Evolutionary conservation across 2,113 vertebrate genomes (phyloP), one percentile per base, ranked within the genome.

Genomic region (Marmota flaviventris): DNA sequence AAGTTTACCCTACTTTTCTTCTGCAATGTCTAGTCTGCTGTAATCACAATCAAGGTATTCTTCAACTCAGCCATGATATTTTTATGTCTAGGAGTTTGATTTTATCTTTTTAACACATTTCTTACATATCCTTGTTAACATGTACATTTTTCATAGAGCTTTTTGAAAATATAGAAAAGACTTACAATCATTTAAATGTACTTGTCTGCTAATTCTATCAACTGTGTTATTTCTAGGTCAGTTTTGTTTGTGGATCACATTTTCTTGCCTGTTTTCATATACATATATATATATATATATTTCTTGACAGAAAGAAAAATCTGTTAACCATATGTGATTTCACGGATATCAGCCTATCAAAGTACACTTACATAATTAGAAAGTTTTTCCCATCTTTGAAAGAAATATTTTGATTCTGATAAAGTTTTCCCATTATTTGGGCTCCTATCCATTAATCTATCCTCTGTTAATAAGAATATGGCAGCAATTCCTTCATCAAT

Each of bases 331-430:
- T 82, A 37, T 83, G 63, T 84, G 56, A 78, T 89, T 91, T 94
- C 91, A 94, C 93, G 20, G 34, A 70, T 94, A 34, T 51, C 61
- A 87, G 48, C 34, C 29, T 76, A 58, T 13, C 37, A 77, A 72
- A 93, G 16, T 67, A 58, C 10, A 53, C 78, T 93, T 97, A 34
- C 42, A 63, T 63, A 94, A 88, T 10, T 76, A 39, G 37, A 83
- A 84, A 93, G 65, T 8, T 96, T 97, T 94, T 34, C 69, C 8
- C 94, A 34, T 5, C 22, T 95, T 96, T 85, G n/a, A 10, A 53
- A 45, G 51, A 95, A 83, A 27, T 39, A 20, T 92, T 94, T 94
- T 76, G 83, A 93, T 82, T 86, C 13, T 94, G 89, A 78, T 58
- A 20, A 96, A 89, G 20, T 72, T 94, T 96, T 85, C 56, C 39